Percentiles rank a stretch among this genome's conserved stretches.
These are phyloP conservation scores for Julus scanicus DNA, from an alignment of 2,888 invertebrate genomes.

Conservation along the genomic window DNA sequence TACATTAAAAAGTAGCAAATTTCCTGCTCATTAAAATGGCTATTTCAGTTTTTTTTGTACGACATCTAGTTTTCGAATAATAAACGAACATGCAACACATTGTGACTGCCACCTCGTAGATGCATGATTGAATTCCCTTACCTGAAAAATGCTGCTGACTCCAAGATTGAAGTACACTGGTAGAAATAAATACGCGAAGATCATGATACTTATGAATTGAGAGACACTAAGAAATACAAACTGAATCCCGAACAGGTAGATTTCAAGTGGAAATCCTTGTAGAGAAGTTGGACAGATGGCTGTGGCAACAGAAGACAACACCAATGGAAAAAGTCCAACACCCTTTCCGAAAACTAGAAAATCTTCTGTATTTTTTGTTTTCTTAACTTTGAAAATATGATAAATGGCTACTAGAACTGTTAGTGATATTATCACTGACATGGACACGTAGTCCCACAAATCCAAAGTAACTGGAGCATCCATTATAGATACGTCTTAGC, in stretches of 20 bases:
- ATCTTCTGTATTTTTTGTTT: conserved; percentile 36
- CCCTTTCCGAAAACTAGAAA: conserved; percentile 53
- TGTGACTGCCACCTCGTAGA: too few species aligned
- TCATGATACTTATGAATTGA: neutral
- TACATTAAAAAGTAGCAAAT: too few species aligned
- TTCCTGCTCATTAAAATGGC: too few species aligned
- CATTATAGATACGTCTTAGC: neutral
- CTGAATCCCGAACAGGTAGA: conserved; percentile 50
- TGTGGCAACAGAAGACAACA: conserved; percentile 52
- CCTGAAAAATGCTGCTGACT: conserved; percentile 52
- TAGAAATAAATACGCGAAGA: conserved; percentile 40
- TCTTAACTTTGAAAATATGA: conserved; percentile 51
- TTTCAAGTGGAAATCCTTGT: conserved; percentile 52
- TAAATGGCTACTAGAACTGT: conserved; percentile 49
- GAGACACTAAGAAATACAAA: conserved; percentile 20
- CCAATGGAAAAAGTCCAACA: conserved; percentile 44
- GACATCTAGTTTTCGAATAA: too few species aligned
- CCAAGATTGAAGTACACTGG: conserved; percentile 54
- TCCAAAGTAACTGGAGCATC: conserved; percentile 22
- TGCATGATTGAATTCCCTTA: neutral
- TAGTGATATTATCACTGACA: conserved; percentile 41
- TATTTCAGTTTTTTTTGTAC: too few species aligned
- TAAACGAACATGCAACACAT: too few species aligned
- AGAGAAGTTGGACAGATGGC: conserved; percentile 37
- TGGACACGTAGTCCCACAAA: conserved; percentile 51